Base-by-base conservation (phyloP, 2,113 vertebrate genomes). In the Dromas ardeola region DNA sequence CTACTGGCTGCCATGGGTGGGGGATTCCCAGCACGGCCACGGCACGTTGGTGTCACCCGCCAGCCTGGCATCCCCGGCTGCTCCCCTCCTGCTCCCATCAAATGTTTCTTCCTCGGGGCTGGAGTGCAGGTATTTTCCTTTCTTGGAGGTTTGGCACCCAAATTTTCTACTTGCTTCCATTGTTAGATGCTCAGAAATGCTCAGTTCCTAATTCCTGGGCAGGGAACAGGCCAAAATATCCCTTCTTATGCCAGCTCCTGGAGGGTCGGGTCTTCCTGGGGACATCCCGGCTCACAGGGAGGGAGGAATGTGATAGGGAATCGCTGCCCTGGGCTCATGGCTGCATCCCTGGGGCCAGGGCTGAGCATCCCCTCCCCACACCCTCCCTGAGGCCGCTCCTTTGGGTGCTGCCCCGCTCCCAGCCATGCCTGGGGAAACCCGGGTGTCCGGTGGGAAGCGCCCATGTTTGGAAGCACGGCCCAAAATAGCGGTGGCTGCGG, bases 381-480 rank as follows among this genome's bases (percentile, higher is more conserved):
- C 43, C 36, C 56, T 34, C 52, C 42, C 70, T 2, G 13, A 45
- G 79, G 78, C 74, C 3, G 1, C 77, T 91, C 81, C 80, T 71
- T 58, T 42, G 73, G 81, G 81, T 92, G 85, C 67, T 66, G 71
- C 84, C 86, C 67, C 2, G 5, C 53, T 59, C n/a, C 23, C 78
- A 83, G 61, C 52, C 43, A 5, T 8, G 13, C 81, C 45, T 2
- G 0, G 40, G 82, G 89, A 17, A 47, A 66, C 19, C 88, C 2
- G 3, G 13, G 80, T 67, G 63, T 34, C 81, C 21, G 4, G 38
- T 0, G 3, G 88, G 81, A 82, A 96, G 81, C 42, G 88, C 59
- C 97, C 86, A 53, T 80, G 81, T 97, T 97, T 93, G 96, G 95
- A 94, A 97, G 45, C 1, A 1, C 45, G 50, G 62, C 86, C 76